Evolutionary conservation across 2,113 vertebrate species (phyloP).

Genomic region (Seriola aureovittata): DNA sequence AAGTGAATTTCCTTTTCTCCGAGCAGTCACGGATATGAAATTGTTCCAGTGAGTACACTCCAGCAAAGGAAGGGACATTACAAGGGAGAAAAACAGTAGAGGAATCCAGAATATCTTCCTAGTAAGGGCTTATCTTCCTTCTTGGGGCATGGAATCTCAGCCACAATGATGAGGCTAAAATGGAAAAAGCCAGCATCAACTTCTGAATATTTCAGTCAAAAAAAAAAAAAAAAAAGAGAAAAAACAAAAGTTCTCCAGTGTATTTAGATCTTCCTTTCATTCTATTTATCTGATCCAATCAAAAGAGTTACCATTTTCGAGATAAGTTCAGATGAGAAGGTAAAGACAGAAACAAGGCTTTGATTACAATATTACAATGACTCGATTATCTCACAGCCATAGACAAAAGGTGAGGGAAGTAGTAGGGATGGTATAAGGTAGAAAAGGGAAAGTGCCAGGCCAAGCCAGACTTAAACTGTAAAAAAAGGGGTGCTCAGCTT

Average conservation of each 20-base stretch:
- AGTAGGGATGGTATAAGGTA: not conserved
- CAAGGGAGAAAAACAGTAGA: constrained; percentile 60
- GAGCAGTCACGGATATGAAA: not conserved
- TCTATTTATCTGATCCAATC: not conserved
- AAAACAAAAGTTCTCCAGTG: not conserved
- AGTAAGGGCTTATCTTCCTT: constrained; percentile 66
- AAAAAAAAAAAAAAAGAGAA: not conserved
- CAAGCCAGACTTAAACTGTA: constrained; percentile 34
- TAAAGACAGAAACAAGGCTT: not conserved
- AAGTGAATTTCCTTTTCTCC: not conserved
- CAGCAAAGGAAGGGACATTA: constrained; percentile 43
- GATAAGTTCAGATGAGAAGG: not conserved
- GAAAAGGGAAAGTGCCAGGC: not conserved
- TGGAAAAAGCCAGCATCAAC: constrained; percentile 35
- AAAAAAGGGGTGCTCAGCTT: constrained; percentile 40
- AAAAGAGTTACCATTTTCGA: not conserved
- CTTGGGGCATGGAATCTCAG: constrained; percentile 50
- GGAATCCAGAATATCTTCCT: constrained; percentile 77
- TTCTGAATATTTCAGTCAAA: constrained; percentile 39
- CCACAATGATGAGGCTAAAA: constrained; percentile 44
- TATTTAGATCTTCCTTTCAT: not conserved
- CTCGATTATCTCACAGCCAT: not conserved
- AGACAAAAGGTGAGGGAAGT: not conserved
- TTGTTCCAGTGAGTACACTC: constrained; percentile 4
- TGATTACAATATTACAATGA: not conserved